Evolutionary conservation across 23 tunicate species (phyloP).

Genomic region (Trididemnum miniatum): DNA sequence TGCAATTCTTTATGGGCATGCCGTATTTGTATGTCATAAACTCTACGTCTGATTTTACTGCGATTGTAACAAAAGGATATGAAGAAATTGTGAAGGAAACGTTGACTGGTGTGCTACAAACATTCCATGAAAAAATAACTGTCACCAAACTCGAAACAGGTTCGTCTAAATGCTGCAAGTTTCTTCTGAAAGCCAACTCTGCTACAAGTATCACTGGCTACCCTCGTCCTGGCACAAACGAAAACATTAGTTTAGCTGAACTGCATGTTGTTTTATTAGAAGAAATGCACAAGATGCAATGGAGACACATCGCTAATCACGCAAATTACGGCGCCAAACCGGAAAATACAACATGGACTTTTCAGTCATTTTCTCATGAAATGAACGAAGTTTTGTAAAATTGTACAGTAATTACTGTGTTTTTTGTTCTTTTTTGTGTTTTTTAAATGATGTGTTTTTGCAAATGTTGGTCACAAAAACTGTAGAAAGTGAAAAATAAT

Average conservation of each 20-base stretch:
- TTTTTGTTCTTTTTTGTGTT: too few relatives aligned
- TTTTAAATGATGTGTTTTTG: too few relatives aligned
- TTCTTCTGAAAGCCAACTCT: not conserved
- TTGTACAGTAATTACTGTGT: too few relatives aligned
- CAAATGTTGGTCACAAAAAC: too few relatives aligned
- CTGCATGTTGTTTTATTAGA: conserved; percentile 18
- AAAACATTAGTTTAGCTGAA: conserved; percentile 5
- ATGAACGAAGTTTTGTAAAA: too few relatives aligned
- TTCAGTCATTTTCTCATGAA: too few relatives aligned
- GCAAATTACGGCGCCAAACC: too few relatives aligned
- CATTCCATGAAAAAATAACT: conserved; percentile 24
- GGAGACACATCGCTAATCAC: too few relatives aligned
- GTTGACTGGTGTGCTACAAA: not conserved
- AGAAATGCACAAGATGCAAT: conserved; percentile 9
- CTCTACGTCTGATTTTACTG: not conserved
- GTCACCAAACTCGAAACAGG: conserved; percentile 6
- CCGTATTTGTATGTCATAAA: not conserved
- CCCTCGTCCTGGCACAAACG: not conserved
- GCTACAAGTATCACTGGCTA: not conserved
- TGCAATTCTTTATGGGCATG: not conserved
- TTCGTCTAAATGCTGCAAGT: conserved; percentile 9
- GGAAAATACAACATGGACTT: too few relatives aligned
- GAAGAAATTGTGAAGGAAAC: conserved; percentile 33
- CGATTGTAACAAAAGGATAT: conserved; percentile 35
- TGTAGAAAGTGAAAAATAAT: too few relatives aligned